Evolutionary conservation across 1,140 invertebrate genomes (phyloP).

Genomic region (Camponotus pennsylvanicus): DNA sequence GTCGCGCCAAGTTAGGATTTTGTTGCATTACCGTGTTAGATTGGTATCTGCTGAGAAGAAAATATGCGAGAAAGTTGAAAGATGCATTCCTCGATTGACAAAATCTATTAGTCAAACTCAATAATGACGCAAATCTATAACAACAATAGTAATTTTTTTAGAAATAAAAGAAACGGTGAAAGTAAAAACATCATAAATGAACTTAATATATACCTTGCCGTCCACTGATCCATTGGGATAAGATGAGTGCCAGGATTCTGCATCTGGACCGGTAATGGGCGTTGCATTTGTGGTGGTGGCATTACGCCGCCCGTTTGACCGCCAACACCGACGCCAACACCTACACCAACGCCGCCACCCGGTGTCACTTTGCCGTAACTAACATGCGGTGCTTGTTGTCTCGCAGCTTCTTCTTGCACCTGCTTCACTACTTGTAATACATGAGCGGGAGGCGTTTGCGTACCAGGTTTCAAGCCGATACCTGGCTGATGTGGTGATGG

Average conservation of each 20-base stretch:
- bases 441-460: conserved; percentile 92
- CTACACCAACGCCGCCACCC: conserved; percentile 81
- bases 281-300: conserved; percentile 90
- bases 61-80: neutral
- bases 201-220: conserved; percentile 84
- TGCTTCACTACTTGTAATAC: conserved; percentile 96
- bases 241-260: conserved; percentile 85
- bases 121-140: neutral
- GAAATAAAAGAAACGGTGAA: too few relatives aligned
- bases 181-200: neutral
- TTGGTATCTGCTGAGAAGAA: conserved; percentile 76
- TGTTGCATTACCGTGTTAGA: conserved; percentile 84
- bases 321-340: conserved; percentile 83
- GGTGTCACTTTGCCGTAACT: conserved; percentile 91
- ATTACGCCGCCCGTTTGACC: conserved; percentile 87
- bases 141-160: neutral
- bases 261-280: conserved; percentile 86
- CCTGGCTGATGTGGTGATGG: conserved; percentile 87
- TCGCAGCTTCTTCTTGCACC: conserved; percentile 96
- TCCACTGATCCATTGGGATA: conserved; percentile 91
- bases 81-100: neutral
- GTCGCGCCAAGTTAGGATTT: conserved; percentile 81
- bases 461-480: conserved; percentile 90
- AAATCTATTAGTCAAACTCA: neutral
- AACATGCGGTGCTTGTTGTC: conserved; percentile 92